Base-by-base conservation (phyloP, 1,140 invertebrate species). In the Hormaphis cornu region DNA sequence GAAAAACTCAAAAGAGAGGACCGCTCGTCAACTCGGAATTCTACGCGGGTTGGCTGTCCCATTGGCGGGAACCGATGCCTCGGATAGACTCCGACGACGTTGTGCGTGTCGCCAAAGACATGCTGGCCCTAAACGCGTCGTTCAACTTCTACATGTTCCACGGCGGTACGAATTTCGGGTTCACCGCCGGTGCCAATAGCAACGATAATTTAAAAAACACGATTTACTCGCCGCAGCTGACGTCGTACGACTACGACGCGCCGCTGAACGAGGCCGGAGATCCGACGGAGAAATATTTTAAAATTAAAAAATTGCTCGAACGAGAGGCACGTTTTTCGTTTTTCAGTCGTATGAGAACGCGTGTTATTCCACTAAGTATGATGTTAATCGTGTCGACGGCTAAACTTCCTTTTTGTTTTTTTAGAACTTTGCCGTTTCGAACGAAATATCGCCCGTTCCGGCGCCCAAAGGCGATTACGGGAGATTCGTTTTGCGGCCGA, bases 11-110 rank as follows among this genome's bases (percentile, higher is more conserved):
- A 37, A 26, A 22, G 9, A 9, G 79, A 73, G 85, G 90, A 1
- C 89, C 89, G 0, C 73, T 93, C 33, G 89, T 95, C 7, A 95
- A 95, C 77, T 92, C 90, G 0, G 93, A 95, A 78, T 95, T 84
- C 77, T 95, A 95, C 80, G 84, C 90, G 0, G 92, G 91, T 22
- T 89, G 87, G 87, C 75, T 95, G 16, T 89, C 91, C 20, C 87
- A 92, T 75, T 95, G 93, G 93, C 86, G 85, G 44, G 83, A 88
- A 74, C 73, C 78, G 1, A 83, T 89, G 72, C 82, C 85, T 58
- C 79, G 77, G 30, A 81, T 84, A 1, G 75, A 77, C 40, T 79
- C 83, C 0, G 71, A 77, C 0, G 70, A 72, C 3, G 82, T 90
- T 20, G 80, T 82, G 0, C 77, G 78, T 71, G 85, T 83, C 1